Percentiles rank a stretch among this genome's conserved stretches.
Evolutionary conservation across 1,140 invertebrate genomes (phyloP).

Genomic region (Caenorhabditis tropicalis): DNA sequence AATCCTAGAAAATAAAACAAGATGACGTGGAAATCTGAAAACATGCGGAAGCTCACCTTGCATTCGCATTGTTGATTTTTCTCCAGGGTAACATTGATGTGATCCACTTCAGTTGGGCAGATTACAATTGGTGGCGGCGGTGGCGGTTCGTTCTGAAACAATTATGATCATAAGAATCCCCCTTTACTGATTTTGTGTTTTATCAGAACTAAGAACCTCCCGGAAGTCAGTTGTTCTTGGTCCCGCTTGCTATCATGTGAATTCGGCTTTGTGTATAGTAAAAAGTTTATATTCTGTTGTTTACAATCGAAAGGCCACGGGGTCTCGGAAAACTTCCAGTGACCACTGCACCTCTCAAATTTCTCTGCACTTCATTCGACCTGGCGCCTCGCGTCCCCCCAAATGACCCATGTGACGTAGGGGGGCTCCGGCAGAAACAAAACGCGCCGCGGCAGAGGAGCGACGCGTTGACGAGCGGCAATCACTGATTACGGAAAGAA

Average conservation of each 20-base stretch:
- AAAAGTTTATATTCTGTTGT: background rate
- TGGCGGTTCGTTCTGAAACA: constrained; percentile 56
- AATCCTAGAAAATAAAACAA: constrained; percentile 56
- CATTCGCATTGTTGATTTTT: constrained; percentile 71
- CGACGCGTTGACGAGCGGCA: background rate
- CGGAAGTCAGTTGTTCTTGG: background rate
- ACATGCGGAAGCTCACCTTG: constrained; percentile 45
- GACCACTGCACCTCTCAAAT: constrained; percentile 29
- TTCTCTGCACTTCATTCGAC: constrained; percentile 35
- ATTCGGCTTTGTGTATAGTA: background rate
- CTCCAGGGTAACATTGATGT: constrained; percentile 65
- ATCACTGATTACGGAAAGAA: constrained; percentile 20
- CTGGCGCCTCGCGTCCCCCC: background rate
- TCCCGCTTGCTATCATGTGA: background rate
- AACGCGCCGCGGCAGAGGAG: no score
- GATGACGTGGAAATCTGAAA: background rate
- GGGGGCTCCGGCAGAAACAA: no score
- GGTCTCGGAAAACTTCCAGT: background rate
- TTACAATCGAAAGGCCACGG: background rate
- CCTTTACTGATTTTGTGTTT: background rate
- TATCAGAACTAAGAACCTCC: background rate
- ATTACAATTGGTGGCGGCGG: constrained; percentile 67
- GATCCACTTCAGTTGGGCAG: constrained; percentile 68
- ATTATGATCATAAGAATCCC: no score
- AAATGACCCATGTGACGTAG: constrained; percentile 37